A percentile compares a stretch with the other conserved stretches of the same genome.
Evolutionary conservation across 2,113 vertebrate genomes (phyloP).

Genomic region (Malurus elegans): DNA sequence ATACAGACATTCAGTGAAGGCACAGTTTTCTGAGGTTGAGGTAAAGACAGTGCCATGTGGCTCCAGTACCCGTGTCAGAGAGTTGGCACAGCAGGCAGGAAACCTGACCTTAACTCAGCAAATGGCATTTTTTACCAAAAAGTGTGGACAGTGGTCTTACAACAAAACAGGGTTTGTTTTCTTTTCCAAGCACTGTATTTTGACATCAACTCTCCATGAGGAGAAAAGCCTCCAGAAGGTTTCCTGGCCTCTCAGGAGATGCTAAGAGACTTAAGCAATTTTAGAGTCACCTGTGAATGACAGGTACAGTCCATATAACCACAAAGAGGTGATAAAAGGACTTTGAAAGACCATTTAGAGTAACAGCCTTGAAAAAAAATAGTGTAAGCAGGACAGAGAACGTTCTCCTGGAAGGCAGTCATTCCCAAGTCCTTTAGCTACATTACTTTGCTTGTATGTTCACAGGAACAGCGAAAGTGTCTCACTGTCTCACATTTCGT

Average conservation of each 20-base stretch:
- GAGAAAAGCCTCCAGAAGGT: background rate
- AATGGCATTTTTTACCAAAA: background rate
- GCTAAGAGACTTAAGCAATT: background rate
- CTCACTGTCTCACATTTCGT: background rate
- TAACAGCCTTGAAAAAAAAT: background rate
- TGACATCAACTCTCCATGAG: background rate
- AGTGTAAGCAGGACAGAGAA: background rate
- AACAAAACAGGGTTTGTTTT: background rate
- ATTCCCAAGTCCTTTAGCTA: background rate
- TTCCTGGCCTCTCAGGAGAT: background rate
- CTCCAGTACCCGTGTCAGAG: rapidly evolving
- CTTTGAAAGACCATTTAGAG: background rate
- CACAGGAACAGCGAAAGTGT: background rate
- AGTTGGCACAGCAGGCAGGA: background rate
- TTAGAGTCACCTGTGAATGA: background rate
- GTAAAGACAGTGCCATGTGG: background rate
- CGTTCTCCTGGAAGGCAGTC: background rate
- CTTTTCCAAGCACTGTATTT: background rate
- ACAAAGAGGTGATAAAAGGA: background rate
- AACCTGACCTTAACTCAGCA: background rate
- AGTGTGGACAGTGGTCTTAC: background rate
- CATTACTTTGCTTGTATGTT: background rate
- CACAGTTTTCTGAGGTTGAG: background rate
- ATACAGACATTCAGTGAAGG: background rate
- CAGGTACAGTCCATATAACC: background rate